phyloP scores from a whole-genome alignment of 2,113 vertebrate genomes.

The Hylia prasina region DNA sequence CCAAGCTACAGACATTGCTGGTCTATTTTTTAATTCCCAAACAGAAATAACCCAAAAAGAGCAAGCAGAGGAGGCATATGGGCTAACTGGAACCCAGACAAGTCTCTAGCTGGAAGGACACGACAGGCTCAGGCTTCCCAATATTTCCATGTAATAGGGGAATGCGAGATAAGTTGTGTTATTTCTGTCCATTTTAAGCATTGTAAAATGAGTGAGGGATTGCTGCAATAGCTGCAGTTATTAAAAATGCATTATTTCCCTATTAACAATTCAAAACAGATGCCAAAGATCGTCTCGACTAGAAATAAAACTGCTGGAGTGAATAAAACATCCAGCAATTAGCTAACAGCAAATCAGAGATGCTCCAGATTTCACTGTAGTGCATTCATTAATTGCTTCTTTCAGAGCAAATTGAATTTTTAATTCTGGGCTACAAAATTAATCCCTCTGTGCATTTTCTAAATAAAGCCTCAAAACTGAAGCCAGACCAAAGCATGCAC shows the following conservation, averaged over 20 bases:
- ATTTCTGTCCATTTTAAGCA: not conserved
- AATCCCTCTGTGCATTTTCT: constrained; percentile 19
- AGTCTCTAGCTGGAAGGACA: not conserved
- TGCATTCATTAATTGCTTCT: constrained; percentile 8
- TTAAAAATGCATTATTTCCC: constrained; percentile 54
- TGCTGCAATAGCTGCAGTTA: constrained; percentile 18
- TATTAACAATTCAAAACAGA: constrained; percentile 60
- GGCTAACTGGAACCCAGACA: not conserved
- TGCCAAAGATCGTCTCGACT: not conserved
- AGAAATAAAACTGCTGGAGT: constrained; percentile 38
- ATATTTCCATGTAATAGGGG: not conserved
- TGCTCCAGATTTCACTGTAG: constrained; percentile 35
- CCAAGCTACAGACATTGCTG: not conserved
- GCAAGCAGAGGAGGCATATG: not conserved
- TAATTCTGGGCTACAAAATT: constrained; percentile 47
- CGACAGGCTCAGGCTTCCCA: not conserved
- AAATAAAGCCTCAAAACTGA: constrained; percentile 37
- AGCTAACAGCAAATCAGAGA: not conserved
- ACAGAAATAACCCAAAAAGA: not conserved
- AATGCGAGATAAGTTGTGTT: not conserved
- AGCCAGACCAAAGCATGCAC: constrained; percentile 2
- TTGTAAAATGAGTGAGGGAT: not conserved
- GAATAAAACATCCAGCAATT: constrained; percentile 48
- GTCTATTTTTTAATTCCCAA: not conserved
- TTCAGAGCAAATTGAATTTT: constrained; percentile 44